Evolutionary conservation across 2,113 vertebrate genomes (phyloP), one percentile per base, ranked within the genome.

Genomic region (Nothoprocta pentlandii): DNA sequence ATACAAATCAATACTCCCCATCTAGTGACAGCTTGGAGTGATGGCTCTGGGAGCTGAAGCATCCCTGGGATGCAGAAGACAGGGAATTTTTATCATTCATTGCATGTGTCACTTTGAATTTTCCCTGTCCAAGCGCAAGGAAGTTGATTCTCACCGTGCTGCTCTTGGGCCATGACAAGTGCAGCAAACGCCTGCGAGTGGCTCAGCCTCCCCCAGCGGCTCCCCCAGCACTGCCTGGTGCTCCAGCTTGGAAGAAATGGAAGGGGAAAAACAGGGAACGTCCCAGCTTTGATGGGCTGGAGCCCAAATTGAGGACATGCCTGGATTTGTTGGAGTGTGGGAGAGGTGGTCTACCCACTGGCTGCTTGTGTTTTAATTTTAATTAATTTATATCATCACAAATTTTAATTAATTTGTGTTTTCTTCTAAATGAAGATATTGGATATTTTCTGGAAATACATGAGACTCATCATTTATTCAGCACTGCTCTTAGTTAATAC

Each of bases 261-360:
- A 5, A 7, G 30, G 16, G 12, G 23, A 36, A 68, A 23, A 26
- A 32, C 17, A 58, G 16, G 36, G 46, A 66, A 51, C 9, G 49
- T 74, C 21, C 10, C 7, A 44, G 53, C 58, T 68, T 53, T 19
- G 51, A 34, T 36, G 5, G 59, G 42, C 51, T 39, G 8, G 51
- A 54, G 30, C 2, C 0, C 54, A 0, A 0, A 16, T 30, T 0
- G 0, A 2, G 21, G 70, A 32, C 53, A 62, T 75, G 87, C 78
- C 68, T 32, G 44, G 68, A 21, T 63, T 0, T 1, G 62, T 62
- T 58, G 0, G 0, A 25, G 8, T 17, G n/a, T 0, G 10, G 58
- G 44, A 64, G 8, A 54, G 77, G 9, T 0, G 3, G 19, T 21
- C 13, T 30, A 11, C 28, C 22, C 28, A 14, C 76, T 11, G 22